Evolutionary conservation across 2,113 vertebrate species (phyloP).

Genomic region (Centrocercus urophasianus): DNA sequence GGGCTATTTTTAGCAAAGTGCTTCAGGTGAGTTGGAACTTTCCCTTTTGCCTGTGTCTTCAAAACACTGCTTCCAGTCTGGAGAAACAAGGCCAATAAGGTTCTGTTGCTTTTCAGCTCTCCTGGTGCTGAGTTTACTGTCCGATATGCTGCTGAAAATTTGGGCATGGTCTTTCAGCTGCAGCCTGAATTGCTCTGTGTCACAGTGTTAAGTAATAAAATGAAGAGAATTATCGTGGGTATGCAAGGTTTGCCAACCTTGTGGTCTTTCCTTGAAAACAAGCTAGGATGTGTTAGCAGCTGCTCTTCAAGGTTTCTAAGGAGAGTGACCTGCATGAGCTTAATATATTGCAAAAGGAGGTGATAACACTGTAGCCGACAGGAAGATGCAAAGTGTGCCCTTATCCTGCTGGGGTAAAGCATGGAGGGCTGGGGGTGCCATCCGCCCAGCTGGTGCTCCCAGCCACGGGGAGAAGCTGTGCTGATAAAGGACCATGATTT

Average conservation of each 20-base stretch:
- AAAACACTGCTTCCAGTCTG: slow-evolving; percentile 29
- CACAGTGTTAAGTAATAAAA: background rate
- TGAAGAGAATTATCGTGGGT: background rate
- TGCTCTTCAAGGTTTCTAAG: background rate
- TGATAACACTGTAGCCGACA: background rate
- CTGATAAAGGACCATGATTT: background rate
- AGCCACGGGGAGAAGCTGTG: background rate
- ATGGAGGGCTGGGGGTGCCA: background rate
- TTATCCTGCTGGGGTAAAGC: background rate
- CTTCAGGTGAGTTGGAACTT: slow-evolving; percentile 46
- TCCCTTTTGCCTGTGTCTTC: slow-evolving; percentile 47
- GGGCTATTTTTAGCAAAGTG: slow-evolving; percentile 49
- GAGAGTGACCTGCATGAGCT: background rate
- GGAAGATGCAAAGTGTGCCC: background rate
- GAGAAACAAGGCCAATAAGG: slow-evolving; percentile 46
- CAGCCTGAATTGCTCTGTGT: background rate
- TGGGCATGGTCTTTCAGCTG: background rate
- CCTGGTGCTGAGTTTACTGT: slow-evolving; percentile 1
- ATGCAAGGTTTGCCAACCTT: background rate
- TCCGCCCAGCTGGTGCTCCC: background rate
- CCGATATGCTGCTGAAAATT: slow-evolving; percentile 13
- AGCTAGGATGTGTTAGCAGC: background rate
- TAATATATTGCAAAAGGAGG: background rate
- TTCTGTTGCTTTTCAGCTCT: background rate
- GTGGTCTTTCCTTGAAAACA: background rate